Percentiles rank a stretch among this genome's conserved stretches.
Evolutionary conservation across 2,797 vertebrate genomes (phyloP).

Genomic region (Ctenochaetus hawaiiensis): DNA sequence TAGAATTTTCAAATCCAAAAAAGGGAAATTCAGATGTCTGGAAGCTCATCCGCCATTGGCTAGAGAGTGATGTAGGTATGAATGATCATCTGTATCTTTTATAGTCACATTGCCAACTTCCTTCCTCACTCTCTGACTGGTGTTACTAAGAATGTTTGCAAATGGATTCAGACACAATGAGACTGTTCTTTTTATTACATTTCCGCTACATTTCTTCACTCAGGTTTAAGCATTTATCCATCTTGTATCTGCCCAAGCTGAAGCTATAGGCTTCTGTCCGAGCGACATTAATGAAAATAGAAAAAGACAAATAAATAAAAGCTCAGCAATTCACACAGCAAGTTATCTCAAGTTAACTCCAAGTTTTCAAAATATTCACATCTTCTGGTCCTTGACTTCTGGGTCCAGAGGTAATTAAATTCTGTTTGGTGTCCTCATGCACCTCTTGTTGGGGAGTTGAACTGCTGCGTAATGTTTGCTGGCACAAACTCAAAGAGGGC

Average conservation of each 20-base stretch:
- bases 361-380: constrained; percentile 18
- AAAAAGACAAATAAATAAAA: constrained; percentile 11
- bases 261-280: constrained; percentile 21
- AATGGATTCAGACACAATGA: no score
- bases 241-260: constrained; percentile 42
- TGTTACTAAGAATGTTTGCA: no score
- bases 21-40: no score
- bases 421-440: background rate
- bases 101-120: no score
- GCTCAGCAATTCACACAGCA: background rate
- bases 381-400: constrained; percentile 13
- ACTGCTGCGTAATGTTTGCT: constrained; percentile 35
- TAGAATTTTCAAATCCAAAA: no score
- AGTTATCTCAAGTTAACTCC: constrained; percentile 5
- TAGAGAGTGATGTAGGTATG: no score
- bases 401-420: constrained; percentile 41
- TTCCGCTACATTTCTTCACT: constrained; percentile 1
- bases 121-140: no score
- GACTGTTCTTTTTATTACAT: constrained; percentile 17
- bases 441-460: background rate
- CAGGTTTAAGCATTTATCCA: constrained; percentile 17
- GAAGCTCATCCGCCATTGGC: no score
- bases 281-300: constrained; percentile 27
- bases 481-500: constrained; percentile 18
- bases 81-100: no score